Evolutionary conservation across 2,113 vertebrate genomes (phyloP).

Genomic region (Parotia lawesii): DNA sequence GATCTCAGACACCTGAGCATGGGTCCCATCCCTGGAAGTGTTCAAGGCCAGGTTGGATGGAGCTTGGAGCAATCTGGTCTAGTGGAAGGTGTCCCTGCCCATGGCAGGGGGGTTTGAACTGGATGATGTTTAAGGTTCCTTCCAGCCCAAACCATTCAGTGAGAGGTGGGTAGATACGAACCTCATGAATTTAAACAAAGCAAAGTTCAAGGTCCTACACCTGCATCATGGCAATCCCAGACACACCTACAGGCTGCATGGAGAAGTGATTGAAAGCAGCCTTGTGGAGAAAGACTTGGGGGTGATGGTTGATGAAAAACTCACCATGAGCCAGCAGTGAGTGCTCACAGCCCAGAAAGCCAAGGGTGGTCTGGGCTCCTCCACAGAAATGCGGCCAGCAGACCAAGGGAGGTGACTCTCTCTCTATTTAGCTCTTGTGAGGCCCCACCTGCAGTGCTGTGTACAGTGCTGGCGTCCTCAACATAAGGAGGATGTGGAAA

Average conservation of each 20-base stretch:
- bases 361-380: background rate
- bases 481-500: background rate
- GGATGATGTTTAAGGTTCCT: background rate
- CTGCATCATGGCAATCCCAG: rapidly evolving
- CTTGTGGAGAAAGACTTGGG: background rate
- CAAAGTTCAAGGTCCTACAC: background rate
- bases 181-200: background rate
- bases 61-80: background rate
- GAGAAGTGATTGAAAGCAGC: background rate
- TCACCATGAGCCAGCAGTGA: rapidly evolving
- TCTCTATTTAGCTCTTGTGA: too few species aligned
- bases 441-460: background rate
- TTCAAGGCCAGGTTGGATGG: background rate
- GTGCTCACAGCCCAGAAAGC: background rate
- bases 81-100: background rate
- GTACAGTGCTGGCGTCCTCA: background rate
- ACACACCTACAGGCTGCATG: background rate
- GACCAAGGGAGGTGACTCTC: background rate
- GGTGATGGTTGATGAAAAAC: background rate
- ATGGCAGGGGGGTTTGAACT: background rate
- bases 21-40: background rate
- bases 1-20: background rate
- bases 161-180: background rate
- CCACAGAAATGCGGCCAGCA: background rate
- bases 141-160: background rate